phyloP scores from a whole-genome alignment of 2,113 vertebrate species.

The Anser brachyrhynchus region DNA sequence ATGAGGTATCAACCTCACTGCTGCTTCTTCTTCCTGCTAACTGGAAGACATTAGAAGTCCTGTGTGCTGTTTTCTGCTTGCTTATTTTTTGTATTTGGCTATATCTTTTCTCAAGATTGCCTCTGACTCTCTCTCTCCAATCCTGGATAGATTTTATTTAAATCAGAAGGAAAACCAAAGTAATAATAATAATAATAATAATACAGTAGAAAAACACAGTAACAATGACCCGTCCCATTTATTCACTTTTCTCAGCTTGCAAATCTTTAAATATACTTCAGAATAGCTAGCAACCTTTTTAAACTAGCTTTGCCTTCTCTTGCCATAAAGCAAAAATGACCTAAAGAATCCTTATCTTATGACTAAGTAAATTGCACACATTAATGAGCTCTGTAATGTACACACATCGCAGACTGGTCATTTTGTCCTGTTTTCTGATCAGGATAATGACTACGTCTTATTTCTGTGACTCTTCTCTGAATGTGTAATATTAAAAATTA shows the following conservation, averaged over 20 bases:
- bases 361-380: constrained; percentile 63
- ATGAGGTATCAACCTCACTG: constrained; percentile 6
- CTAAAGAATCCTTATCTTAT: constrained; percentile 54
- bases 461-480: constrained; percentile 40
- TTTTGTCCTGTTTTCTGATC: constrained; percentile 60
- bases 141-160: not conserved
- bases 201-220: not conserved
- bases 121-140: constrained; percentile 27
- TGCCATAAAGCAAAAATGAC: constrained; percentile 43
- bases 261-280: constrained; percentile 44
- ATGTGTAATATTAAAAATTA: constrained; percentile 56
- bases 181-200: too few species aligned
- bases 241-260: not conserved
- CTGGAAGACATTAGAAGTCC: constrained; percentile 2
- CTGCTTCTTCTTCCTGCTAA: constrained; percentile 11
- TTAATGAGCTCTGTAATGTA: constrained; percentile 53
- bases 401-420: not conserved
- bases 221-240: not conserved
- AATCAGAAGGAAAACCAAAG: constrained; percentile 23
- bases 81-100: not conserved
- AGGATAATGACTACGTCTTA: constrained; percentile 53
- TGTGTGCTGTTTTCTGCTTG: not conserved
- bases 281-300: constrained; percentile 51
- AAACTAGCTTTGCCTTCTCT: constrained; percentile 57
- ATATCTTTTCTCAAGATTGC: not conserved